phyloP scores from a whole-genome alignment of 2,113 vertebrate species.

The Zosterops lateralis region DNA sequence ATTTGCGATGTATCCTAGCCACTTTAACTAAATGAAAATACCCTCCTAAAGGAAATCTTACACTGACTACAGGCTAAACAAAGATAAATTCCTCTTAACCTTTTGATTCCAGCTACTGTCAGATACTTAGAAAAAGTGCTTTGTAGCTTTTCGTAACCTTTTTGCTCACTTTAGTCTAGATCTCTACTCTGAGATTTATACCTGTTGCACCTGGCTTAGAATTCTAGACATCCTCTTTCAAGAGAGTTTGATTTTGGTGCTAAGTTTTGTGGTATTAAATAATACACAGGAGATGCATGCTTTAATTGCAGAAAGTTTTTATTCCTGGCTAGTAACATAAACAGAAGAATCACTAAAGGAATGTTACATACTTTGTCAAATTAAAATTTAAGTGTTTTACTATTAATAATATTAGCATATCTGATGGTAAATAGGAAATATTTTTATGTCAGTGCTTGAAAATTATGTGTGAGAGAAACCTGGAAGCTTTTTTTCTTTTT shows the following conservation, averaged over 20 bases:
- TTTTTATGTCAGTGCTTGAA: not conserved
- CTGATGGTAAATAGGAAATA: not conserved
- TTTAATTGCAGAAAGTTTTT: not conserved
- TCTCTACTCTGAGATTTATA: not conserved
- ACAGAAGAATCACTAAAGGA: not conserved
- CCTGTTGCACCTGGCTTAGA: not conserved
- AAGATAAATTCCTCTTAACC: not conserved
- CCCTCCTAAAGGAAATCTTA: not conserved
- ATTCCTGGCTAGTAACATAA: not conserved
- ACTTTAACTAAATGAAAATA: not conserved
- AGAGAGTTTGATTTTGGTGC: not conserved
- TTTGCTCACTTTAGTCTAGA: not conserved
- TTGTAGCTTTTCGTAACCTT: not conserved
- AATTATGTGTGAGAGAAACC: not conserved
- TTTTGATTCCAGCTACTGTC: not conserved
- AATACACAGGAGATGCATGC: not conserved
- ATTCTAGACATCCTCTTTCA: not conserved
- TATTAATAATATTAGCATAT: not conserved
- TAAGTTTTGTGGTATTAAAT: not conserved
- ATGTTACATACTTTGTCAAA: not conserved
- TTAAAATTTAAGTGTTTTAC: not conserved
- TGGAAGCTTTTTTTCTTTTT: not conserved
- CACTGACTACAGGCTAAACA: not conserved
- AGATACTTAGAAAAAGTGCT: not conserved
- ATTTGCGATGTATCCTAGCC: not conserved